phyloP scores from a whole-genome alignment of 2,797 vertebrate species.

The Gobionotothen gibberifrons region DNA sequence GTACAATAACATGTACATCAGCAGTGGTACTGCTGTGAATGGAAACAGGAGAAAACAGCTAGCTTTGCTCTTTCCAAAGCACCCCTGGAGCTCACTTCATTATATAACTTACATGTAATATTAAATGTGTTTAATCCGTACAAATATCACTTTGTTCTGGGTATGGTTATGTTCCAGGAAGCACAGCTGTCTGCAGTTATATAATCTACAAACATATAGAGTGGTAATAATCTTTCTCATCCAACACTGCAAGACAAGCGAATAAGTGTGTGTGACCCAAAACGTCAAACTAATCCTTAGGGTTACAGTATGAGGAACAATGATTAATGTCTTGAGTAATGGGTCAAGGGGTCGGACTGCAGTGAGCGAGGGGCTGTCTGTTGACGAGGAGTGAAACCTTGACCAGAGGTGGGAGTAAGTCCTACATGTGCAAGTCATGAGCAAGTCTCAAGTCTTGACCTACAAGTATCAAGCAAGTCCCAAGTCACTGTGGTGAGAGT shows the following conservation, averaged over 20 bases:
- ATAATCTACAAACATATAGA: background rate
- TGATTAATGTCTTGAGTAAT: slow-evolving; percentile 9
- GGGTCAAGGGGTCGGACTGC: background rate
- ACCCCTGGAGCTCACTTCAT: background rate
- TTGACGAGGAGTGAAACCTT: slow-evolving; percentile 1
- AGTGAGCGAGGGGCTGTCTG: slow-evolving; percentile 9
- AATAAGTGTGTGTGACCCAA: slow-evolving; percentile 20
- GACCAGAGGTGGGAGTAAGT: no score
- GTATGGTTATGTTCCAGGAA: background rate
- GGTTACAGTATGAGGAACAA: slow-evolving; percentile 8
- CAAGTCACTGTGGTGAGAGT: no score
- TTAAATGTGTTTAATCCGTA: background rate
- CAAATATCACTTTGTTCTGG: background rate
- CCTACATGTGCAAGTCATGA: no score
- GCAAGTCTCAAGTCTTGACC: no score
- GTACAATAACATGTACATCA: background rate
- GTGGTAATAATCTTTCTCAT: slow-evolving; percentile 4
- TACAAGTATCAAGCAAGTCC: no score
- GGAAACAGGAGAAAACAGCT: background rate
- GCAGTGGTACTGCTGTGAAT: no score
- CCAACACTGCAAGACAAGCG: background rate
- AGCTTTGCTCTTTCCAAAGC: background rate
- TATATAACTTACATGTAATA: background rate
- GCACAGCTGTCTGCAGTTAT: background rate
- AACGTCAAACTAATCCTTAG: slow-evolving; percentile 13